Conservation (phyloP, 2,113 vertebrate genomes). For the Conger conger region DNA sequence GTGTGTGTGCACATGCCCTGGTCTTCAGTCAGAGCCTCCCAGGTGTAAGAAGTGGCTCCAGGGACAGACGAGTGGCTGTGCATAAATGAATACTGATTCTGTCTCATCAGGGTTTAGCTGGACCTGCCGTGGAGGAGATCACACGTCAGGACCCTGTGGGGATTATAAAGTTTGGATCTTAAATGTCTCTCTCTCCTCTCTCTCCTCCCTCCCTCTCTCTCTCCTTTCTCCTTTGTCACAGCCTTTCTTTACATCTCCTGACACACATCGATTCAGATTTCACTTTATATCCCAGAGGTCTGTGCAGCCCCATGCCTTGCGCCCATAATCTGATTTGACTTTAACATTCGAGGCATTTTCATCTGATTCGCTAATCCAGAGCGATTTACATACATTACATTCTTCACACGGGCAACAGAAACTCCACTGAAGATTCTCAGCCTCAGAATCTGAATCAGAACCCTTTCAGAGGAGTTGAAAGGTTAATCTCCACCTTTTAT, state of each 20-base stretch:
- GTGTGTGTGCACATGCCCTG: not conserved
- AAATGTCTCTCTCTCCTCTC: not conserved
- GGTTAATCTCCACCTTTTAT: too few relatives aligned
- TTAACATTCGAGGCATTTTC: too few relatives aligned
- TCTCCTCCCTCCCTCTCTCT: not conserved
- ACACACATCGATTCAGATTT: too few relatives aligned
- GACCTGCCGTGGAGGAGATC: not conserved
- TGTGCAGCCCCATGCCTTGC: too few relatives aligned
- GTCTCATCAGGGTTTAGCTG: not conserved
- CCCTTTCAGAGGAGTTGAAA: too few relatives aligned
- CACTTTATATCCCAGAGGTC: too few relatives aligned
- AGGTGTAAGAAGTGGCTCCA: not conserved
- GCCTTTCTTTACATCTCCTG: not conserved
- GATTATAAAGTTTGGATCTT: not conserved
- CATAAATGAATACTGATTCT: not conserved
- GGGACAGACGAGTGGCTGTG: not conserved
- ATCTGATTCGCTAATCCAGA: too few relatives aligned
- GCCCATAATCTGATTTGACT: too few relatives aligned
- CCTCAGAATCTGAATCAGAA: too few relatives aligned
- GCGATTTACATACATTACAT: too few relatives aligned
- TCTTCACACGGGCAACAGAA: too few relatives aligned
- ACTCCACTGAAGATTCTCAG: too few relatives aligned
- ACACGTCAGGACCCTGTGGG: not conserved
- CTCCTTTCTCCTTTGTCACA: not conserved
- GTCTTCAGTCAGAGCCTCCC: not conserved